phyloP scores from a whole-genome alignment of 2,113 vertebrate species.

The Mesoclemmys tuberculata region DNA sequence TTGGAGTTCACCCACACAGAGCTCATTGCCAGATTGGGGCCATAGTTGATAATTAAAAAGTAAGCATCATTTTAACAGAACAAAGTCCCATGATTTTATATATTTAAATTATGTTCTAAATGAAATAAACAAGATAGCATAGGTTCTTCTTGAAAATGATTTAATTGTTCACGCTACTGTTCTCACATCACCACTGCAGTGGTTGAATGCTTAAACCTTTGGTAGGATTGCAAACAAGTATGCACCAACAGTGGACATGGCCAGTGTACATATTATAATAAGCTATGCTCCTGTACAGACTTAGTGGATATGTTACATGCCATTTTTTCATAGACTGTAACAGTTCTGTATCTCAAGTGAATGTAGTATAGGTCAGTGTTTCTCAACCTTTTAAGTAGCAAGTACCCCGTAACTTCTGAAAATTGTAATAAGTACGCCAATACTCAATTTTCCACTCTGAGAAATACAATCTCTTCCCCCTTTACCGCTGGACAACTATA shows the following conservation, averaged over 20 bases:
- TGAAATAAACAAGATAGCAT: background rate
- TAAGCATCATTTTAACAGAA: background rate
- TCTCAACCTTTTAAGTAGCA: no score
- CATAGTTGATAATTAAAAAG: background rate
- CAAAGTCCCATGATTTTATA: background rate
- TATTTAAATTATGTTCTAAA: background rate
- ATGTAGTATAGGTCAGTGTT: no score
- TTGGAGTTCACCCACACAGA: background rate
- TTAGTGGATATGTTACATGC: background rate
- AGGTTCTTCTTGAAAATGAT: background rate
- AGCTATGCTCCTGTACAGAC: background rate
- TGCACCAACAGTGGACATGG: background rate
- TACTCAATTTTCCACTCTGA: no score
- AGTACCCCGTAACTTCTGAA: no score
- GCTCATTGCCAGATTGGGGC: background rate
- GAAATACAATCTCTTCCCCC: no score
- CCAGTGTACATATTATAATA: background rate
- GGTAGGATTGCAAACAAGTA: background rate
- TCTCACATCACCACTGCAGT: background rate
- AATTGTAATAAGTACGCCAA: no score
- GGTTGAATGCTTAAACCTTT: background rate
- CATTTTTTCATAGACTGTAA: accelerated
- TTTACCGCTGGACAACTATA: no score
- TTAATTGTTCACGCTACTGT: background rate
- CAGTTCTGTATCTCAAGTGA: background rate